Percentiles rank a stretch among this genome's conserved stretches.
phyloP scores from a whole-genome alignment of 2,113 vertebrate species.

The Tachysurus vachellii region DNA sequence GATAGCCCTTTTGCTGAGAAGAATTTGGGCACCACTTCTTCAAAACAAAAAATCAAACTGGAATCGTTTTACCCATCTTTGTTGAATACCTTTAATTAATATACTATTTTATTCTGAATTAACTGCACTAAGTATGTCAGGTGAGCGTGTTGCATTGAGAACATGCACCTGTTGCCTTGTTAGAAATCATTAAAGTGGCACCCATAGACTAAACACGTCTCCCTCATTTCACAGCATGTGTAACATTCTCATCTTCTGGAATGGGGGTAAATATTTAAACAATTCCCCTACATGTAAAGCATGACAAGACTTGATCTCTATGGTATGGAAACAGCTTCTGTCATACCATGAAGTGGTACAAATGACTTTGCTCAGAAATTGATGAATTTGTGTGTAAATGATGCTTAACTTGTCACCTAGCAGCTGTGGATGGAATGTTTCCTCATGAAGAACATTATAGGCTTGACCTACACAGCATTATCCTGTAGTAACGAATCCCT shows the following conservation, averaged over 20 bases:
- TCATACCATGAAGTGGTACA: neutral
- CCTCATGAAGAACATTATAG: conserved; percentile 2
- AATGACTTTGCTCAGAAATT: neutral
- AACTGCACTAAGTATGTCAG: neutral
- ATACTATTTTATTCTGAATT: neutral
- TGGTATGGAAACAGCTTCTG: conserved; percentile 37
- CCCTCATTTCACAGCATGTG: conserved; percentile 47
- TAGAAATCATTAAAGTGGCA: conserved; percentile 10
- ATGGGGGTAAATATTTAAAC: conserved; percentile 61
- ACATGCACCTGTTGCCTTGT: conserved; percentile 49
- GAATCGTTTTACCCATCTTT: neutral
- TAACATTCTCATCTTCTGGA: conserved; percentile 51
- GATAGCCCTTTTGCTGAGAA: neutral
- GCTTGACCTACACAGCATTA: neutral
- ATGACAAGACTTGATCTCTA: conserved; percentile 36
- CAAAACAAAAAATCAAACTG: neutral
- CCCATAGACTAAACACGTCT: conserved; percentile 63
- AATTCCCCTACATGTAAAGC: conserved; percentile 28
- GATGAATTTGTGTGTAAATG: neutral
- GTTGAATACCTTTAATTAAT: conserved; percentile 2
- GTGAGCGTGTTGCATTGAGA: conserved; percentile 47
- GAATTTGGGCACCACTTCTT: neutral
- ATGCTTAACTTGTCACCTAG: neutral
- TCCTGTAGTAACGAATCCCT: neutral
- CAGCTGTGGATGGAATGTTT: neutral